Base-by-base conservation (phyloP, 2,113 vertebrate genomes). In the Edolisoma coerulescens region DNA sequence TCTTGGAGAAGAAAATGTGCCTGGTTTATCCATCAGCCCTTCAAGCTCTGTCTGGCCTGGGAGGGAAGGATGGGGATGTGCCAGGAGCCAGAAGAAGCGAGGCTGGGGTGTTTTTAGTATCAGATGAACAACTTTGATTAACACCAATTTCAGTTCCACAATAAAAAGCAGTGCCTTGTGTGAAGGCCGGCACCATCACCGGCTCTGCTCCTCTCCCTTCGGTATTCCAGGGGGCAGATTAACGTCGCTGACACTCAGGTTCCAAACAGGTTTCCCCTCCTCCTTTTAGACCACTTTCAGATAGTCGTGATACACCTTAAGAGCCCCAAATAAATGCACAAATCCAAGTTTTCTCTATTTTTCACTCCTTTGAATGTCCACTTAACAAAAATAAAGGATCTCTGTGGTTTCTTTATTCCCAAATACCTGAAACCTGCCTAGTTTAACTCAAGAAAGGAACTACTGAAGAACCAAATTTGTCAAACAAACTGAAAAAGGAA, bases 181-280 rank as follows among this genome's bases (percentile, higher is more conserved):
- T 53, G 22, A 63, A 53, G 54, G 64, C 4, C 3, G 0, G 61
- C 53, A 83, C 78, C 2, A 0, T 33, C 17, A 70, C 4, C 7
- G 1, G 6, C 78, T 73, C 23, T 44, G 8, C 26, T 56, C 8
- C 57, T 52, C 50, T 49, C 53, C 52, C 57, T 67, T 52, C 8
- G 16, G 28, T 6, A 49, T 41, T 80, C 45, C 4, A 13, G 69
- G 28, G 61, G 7, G 21, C 54, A 57, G 14, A 88, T 64, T 19
- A 69, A n/a, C 27, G 67, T 21, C 9, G 1, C 13, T 33, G 54
- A 77, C 94, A 81, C 15, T 70, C 45, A 8, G 23, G 13, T 53
- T 21, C 53, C 42, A 53, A 74, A 74, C 24, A 57, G 9, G 30
- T 63, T 75, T 80, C 28, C n/a, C 6, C 14, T 49, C 35, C 33